A percentile compares a stretch with the other conserved stretches of the same genome.
These are phyloP conservation scores for Capitulum mitella DNA, from an alignment of 2,888 invertebrate genomes.

Conservation along the genomic window DNA sequence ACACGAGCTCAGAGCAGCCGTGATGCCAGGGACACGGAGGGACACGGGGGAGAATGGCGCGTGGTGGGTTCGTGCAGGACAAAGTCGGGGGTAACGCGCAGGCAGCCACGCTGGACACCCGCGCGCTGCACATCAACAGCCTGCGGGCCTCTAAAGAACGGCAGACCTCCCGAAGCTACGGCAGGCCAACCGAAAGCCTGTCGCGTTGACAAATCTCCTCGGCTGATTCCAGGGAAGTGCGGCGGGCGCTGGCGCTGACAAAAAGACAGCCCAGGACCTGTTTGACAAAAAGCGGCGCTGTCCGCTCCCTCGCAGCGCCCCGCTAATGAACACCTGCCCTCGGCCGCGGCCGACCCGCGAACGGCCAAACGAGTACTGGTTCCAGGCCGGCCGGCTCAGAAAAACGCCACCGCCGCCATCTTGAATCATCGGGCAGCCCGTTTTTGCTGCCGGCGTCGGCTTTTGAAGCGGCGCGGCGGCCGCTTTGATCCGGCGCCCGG, in stretches of 20 bases:
- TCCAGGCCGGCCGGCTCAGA: not conserved
- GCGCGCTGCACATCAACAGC: too few species aligned
- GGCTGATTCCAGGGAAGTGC: too few species aligned
- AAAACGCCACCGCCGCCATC: conserved; percentile 11
- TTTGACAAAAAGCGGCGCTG: not conserved
- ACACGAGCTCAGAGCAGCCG: too few species aligned
- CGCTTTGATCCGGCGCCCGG: not conserved
- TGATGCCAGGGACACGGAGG: too few species aligned
- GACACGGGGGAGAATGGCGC: too few species aligned
- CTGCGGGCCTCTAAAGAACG: too few species aligned
- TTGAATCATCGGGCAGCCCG: conserved; percentile 2
- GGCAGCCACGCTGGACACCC: too few species aligned
- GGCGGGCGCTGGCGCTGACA: too few species aligned
- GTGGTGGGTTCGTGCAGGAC: too few species aligned
- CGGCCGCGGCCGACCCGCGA: not conserved
- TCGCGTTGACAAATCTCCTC: not conserved
- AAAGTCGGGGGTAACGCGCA: too few species aligned
- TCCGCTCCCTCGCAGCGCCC: not conserved
- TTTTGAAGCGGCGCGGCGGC: not conserved
- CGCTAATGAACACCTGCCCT: not conserved
- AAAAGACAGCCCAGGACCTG: not conserved
- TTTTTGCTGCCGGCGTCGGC: conserved; percentile 8
- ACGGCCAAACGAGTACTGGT: not conserved
- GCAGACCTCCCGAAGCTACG: too few species aligned
- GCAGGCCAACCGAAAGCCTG: too few species aligned